Percentiles rank a stretch among this genome's conserved stretches.
Conservation (phyloP, 2,113 vertebrate species). For the Gavia stellata region DNA sequence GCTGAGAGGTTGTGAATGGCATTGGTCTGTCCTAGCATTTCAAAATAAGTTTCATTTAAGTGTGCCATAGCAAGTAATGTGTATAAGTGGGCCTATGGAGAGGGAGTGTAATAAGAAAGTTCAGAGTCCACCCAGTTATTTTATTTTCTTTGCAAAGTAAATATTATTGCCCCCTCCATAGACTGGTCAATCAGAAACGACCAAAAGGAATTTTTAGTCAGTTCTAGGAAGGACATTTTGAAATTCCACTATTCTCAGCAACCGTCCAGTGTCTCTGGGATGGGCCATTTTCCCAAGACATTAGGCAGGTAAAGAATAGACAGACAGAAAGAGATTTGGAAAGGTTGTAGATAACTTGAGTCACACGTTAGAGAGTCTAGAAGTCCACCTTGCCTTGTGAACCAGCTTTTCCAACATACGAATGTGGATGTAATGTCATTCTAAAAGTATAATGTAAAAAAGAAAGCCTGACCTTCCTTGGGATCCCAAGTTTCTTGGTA, state of each 20-base stretch:
- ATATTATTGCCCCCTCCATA: neutral
- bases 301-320: neutral
- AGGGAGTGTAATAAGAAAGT: neutral
- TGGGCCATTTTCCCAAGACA: neutral
- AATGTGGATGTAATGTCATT: neutral
- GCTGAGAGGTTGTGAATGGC: neutral
- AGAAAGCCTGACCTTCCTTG: neutral
- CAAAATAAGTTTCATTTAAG: neutral
- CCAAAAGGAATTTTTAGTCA: neutral
- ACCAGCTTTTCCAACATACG: neutral
- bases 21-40: neutral
- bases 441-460: neutral
- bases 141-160: neutral
- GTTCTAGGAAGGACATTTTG: neutral
- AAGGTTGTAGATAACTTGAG: neutral
- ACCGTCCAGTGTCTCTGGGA: accelerated
- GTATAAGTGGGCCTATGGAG: neutral
- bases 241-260: neutral
- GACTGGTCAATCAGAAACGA: neutral
- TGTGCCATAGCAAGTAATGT: neutral
- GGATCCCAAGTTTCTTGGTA: neutral
- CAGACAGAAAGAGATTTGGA: neutral
- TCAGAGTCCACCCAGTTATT: neutral
- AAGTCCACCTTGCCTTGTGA: neutral
- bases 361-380: neutral